A percentile compares a stretch with the other conserved stretches of the same genome.
These are phyloP conservation scores for Coptodon bakossiorum DNA, from an alignment of 2,113 vertebrate genomes.

Conservation along the genomic window DNA sequence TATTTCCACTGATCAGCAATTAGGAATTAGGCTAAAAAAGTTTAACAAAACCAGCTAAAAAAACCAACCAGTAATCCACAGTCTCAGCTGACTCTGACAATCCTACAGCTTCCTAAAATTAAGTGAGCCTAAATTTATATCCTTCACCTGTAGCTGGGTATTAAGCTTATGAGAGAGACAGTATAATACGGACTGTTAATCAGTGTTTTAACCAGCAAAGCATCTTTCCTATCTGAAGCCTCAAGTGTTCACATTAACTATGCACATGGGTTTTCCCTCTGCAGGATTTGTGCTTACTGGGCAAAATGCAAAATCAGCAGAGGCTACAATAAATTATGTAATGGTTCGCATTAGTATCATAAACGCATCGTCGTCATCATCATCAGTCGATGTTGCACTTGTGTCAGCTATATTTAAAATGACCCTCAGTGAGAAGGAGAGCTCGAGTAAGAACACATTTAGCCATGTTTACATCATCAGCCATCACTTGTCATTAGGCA, in stretches of 20 bases:
- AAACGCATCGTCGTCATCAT: background rate
- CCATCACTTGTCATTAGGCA: background rate
- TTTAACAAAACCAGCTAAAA: background rate
- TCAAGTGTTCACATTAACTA: slow-evolving; percentile 33
- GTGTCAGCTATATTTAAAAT: background rate
- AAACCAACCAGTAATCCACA: background rate
- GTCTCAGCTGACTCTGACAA: background rate
- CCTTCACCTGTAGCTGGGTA: background rate
- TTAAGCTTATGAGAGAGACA: background rate
- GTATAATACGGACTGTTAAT: background rate
- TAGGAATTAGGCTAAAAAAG: background rate
- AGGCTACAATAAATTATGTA: slow-evolving; percentile 11
- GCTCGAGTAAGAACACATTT: background rate
- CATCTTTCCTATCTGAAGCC: background rate
- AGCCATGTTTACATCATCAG: background rate
- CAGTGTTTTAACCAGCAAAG: slow-evolving; percentile 18
- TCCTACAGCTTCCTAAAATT: background rate
- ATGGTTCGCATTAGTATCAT: slow-evolving; percentile 13
- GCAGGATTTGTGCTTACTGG: slow-evolving; percentile 24
- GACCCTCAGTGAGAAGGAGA: background rate
- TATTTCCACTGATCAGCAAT: background rate
- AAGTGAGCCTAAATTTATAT: background rate
- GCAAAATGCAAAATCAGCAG: background rate
- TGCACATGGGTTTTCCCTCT: slow-evolving; percentile 3
- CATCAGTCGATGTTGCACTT: background rate